Conservation (phyloP, 2,113 vertebrate genomes). For the Cariama cristata region DNA sequence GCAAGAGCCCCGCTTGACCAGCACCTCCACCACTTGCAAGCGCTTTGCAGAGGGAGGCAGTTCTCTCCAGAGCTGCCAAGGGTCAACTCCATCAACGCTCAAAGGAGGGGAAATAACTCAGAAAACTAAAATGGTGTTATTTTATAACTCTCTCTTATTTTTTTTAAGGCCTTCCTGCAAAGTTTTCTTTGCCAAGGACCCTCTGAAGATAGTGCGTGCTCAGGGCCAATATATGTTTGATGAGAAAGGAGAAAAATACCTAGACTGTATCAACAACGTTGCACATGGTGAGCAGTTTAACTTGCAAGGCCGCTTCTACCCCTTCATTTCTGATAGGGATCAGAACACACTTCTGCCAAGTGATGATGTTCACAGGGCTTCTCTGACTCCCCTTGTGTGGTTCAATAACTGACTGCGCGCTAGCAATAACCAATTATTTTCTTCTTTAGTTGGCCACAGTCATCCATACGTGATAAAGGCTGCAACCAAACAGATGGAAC, state of each 20-base stretch:
- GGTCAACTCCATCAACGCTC: background rate
- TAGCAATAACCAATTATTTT: background rate
- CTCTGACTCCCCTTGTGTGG: background rate
- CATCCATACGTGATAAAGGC: conserved; percentile 91
- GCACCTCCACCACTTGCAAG: background rate
- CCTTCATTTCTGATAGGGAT: background rate
- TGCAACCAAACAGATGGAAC: conserved; percentile 90
- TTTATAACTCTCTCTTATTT: background rate
- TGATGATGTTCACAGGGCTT: background rate
- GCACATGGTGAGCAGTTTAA: conserved; percentile 86
- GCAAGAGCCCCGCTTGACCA: background rate
- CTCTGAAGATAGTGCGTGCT: conserved; percentile 92
- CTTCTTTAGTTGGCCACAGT: conserved; percentile 89
- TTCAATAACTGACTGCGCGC: background rate
- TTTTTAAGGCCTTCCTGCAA: conserved; percentile 91
- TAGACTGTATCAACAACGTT: conserved; percentile 98
- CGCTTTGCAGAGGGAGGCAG: background rate
- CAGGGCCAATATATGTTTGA: conserved; percentile 95
- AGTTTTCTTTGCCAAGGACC: conserved; percentile 93
- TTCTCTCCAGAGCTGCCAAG: background rate
- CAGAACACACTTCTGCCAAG: background rate
- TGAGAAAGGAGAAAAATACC: conserved; percentile 86
- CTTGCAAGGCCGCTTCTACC: background rate
- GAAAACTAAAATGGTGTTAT: background rate
- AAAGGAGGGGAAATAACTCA: background rate